phyloP scores from a whole-genome alignment of 37 sponge, comb jelly and placozoan genomes.

The Corticium candelabrum region DNA sequence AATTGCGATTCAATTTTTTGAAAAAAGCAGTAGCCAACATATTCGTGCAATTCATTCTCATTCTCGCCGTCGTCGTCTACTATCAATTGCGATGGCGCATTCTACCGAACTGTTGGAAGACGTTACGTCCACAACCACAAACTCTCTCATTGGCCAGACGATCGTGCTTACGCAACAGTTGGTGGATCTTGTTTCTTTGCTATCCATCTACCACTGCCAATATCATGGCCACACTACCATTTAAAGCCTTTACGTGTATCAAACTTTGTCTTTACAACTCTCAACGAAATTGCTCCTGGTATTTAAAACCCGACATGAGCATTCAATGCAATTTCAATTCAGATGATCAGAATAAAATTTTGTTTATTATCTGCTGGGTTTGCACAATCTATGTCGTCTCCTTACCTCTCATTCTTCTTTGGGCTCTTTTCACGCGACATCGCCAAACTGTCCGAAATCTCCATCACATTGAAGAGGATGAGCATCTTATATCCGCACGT shows the following conservation, averaged over 20 bases:
- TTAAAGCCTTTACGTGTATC: neutral
- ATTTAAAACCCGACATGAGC: neutral
- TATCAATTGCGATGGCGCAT: neutral
- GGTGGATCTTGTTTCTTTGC: neutral
- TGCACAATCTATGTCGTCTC: neutral
- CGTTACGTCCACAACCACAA: neutral
- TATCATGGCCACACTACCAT: neutral
- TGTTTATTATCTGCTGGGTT: neutral
- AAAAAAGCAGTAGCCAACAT: neutral
- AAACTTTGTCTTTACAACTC: neutral
- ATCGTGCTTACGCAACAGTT: neutral
- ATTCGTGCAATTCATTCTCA: neutral
- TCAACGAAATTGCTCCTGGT: neutral
- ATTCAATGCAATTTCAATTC: neutral
- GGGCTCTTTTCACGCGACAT: neutral
- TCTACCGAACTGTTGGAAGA: neutral
- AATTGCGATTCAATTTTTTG: neutral
- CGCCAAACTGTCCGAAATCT: neutral
- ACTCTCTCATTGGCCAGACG: neutral
- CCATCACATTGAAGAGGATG: neutral
- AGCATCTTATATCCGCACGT: neutral
- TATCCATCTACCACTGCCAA: neutral
- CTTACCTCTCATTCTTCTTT: neutral
- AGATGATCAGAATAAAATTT: neutral
- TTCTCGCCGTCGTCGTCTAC: neutral